Evolutionary conservation across 2,797 vertebrate genomes (phyloP), one percentile per base, ranked within the genome.

Genomic region (Odontamblyopus rebecca): DNA sequence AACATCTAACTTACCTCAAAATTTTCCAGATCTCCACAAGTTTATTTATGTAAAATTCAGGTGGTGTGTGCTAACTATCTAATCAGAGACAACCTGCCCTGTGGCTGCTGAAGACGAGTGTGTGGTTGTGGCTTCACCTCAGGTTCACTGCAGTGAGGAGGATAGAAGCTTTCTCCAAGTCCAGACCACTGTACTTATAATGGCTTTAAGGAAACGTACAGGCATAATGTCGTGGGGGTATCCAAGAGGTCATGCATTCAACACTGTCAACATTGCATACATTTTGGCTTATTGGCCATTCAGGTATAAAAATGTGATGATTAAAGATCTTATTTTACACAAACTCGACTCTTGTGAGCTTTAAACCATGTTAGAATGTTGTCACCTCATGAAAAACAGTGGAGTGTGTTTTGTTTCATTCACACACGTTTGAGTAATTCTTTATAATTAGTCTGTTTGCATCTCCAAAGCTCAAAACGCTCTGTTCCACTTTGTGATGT

Each of bases 121-220:
- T 88, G 90, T 53, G 86, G 89, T 89, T 89, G 87, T 85, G 90
- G 91, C 87, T 90, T 90, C 77, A 87, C 89, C 87, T 88, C 84
- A 84, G 84, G 86, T 89, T 92, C 78, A 78, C 72, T 89, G 92
- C 78, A 77, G 72, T 80, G 77, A 71, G 73, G 85, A 88, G 90
- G 81, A 85, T 77, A 78, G 18, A 82, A 88, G 83, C 78, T 76
- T 85, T 86, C 85, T 75, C 64, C 77, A 85, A 80, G 79, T 67
- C 67, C 70, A 84, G 81, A 74, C 82, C 80, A 86, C 82, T 85
- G 78, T 15, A 15, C 44, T 48, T 15, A 48, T 15, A 48, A 88
- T 84, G 86, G 81, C 82, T 67, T 64, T 56, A 78, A 54, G 62
- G 86, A 87, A 90, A 88, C 75, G 79, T 57, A 50, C 54, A 85